Conservation (phyloP, 2,888 invertebrate species). For the Stegophylla sp. region DNA sequence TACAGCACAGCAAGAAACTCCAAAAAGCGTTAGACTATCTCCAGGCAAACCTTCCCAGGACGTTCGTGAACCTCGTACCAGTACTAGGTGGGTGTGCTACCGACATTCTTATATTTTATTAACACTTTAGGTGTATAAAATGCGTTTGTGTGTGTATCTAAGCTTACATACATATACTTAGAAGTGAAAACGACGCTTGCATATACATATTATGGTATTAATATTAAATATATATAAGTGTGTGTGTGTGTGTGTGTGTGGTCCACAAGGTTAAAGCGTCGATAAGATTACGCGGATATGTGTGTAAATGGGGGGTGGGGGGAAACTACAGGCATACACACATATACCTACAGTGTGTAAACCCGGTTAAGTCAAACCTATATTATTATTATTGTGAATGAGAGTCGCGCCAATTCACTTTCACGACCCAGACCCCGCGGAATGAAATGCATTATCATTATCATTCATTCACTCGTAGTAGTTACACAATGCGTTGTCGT, state of each 20-base stretch:
- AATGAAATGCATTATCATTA: conserved; percentile 23
- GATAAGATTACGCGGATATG: not conserved
- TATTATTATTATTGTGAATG: conserved; percentile 40
- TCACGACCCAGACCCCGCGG: conserved; percentile 36
- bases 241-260: not conserved
- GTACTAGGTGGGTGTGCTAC: conserved; percentile 70
- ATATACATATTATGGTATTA: too few species aligned
- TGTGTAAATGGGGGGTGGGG: too few species aligned
- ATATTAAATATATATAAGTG: too few species aligned
- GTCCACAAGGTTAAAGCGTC: not conserved
- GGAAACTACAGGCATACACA: not conserved
- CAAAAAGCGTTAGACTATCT: conserved; percentile 74
- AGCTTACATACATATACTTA: not conserved
- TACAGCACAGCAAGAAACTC: conserved; percentile 71
- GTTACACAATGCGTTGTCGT: not conserved
- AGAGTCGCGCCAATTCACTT: conserved; percentile 49
- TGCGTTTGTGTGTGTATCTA: not conserved
- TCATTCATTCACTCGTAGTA: conserved; percentile 38
- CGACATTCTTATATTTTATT: too few species aligned
- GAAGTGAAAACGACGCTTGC: not conserved
- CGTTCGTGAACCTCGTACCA: conserved; percentile 76
- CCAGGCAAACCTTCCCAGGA: conserved; percentile 72
- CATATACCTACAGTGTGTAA: not conserved
- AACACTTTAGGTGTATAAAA: not conserved
- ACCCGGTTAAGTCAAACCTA: not conserved